These are phyloP conservation scores for Python bivittatus DNA, from an alignment of 2,113 vertebrate species.

Conservation along the genomic window DNA sequence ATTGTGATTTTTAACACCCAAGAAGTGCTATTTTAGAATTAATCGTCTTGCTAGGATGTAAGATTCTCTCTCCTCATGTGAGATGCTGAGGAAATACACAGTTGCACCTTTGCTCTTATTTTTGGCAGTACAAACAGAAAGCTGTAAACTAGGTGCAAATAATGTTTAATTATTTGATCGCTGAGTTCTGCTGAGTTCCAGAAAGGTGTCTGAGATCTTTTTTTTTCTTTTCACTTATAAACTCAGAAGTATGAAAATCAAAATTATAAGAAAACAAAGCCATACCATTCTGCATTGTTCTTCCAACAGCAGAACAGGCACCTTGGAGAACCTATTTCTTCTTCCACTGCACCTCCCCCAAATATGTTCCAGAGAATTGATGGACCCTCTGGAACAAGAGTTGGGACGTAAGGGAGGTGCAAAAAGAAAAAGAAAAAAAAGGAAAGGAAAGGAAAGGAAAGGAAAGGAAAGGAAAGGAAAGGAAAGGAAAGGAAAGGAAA, in stretches of 20 bases:
- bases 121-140: background rate
- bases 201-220: background rate
- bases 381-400: background rate
- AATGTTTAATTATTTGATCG: background rate
- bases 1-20: constrained; percentile 1
- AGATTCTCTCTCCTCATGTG: rapidly evolving
- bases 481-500: no score
- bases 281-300: background rate
- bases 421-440: no score
- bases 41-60: background rate
- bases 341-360: background rate
- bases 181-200: background rate
- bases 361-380: background rate
- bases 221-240: background rate
- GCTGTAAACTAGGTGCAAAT: background rate
- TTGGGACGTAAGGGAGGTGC: background rate
- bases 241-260: background rate
- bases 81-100: background rate
- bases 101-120: background rate
- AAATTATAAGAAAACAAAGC: background rate
- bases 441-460: no score
- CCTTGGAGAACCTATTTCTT: background rate
- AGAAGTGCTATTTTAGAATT: background rate
- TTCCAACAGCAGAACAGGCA: background rate
- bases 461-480: no score